phyloP scores from a whole-genome alignment of 2,888 invertebrate genomes.

The Cataglyphis rosenhaueri region DNA sequence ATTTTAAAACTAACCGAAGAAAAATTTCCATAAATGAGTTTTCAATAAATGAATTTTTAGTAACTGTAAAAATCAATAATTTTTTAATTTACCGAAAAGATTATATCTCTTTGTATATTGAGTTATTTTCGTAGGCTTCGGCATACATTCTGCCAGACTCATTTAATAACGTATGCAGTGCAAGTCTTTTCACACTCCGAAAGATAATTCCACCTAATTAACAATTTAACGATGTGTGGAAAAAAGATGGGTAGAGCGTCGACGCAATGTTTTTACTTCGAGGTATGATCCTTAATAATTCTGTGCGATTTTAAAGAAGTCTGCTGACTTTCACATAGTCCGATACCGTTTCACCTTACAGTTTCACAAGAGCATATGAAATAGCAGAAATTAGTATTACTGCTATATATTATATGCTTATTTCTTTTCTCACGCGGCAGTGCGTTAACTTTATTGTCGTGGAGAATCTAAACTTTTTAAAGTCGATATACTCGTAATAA shows the following conservation, averaged over 20 bases:
- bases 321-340: conserved; percentile 34
- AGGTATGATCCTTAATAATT: neutral
- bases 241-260: conserved; percentile 26
- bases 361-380: conserved; percentile 59
- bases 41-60: neutral
- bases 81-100: neutral
- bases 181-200: conserved; percentile 21
- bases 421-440: conserved; percentile 35
- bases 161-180: neutral
- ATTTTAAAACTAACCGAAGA: neutral
- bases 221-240: conserved; percentile 41
- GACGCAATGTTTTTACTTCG: neutral
- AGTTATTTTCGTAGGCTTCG: neutral
- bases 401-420: conserved; percentile 9
- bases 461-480: conserved; percentile 20
- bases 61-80: neutral
- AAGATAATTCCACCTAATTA: conserved; percentile 28
- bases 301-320: conserved; percentile 2
- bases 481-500: conserved; percentile 15
- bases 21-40: neutral
- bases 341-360: conserved; percentile 51
- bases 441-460: conserved; percentile 37
- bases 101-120: neutral
- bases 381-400: conserved; percentile 60
- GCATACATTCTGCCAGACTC: neutral